A percentile compares a stretch with the other conserved stretches of the same genome.
These are phyloP conservation scores for Catalaphyllia jardinei DNA, from an alignment of 64 coral and sea anemone genomes.

Conservation along the genomic window DNA sequence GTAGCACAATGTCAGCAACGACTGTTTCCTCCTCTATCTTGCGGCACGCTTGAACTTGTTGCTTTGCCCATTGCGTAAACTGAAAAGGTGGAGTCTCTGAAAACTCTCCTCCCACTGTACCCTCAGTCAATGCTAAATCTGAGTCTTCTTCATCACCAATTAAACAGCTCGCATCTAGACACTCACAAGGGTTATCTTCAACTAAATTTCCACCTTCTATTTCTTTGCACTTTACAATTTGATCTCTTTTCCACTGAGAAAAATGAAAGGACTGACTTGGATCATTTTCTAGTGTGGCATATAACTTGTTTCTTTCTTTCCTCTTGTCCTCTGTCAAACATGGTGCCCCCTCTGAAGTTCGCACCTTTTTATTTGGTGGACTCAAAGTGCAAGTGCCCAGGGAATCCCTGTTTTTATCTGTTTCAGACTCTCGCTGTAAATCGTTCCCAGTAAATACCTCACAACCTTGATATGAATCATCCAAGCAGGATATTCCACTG, in stretches of 20 bases:
- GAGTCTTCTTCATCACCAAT: background rate
- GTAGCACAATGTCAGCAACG: background rate
- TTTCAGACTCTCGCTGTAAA: background rate
- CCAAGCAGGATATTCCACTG: constrained; percentile 31
- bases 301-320: background rate
- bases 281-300: background rate
- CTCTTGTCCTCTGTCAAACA: background rate
- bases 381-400: background rate
- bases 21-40: constrained; percentile 9
- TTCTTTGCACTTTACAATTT: constrained; percentile 46
- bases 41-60: constrained; percentile 28
- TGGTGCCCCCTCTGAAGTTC: background rate
- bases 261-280: constrained; percentile 30
- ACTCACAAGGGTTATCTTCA: background rate
- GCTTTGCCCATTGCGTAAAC: constrained; percentile 49
- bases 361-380: background rate
- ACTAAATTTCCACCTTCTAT: background rate
- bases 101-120: background rate
- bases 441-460: background rate
- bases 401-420: background rate
- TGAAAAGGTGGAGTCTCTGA: constrained; percentile 43
- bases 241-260: constrained; percentile 54
- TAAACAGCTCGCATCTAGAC: background rate
- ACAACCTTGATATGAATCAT: background rate
- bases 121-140: background rate